These are phyloP conservation scores for Drosophila limbata DNA, from an alignment of 2,888 invertebrate genomes.

Conservation along the genomic window DNA sequence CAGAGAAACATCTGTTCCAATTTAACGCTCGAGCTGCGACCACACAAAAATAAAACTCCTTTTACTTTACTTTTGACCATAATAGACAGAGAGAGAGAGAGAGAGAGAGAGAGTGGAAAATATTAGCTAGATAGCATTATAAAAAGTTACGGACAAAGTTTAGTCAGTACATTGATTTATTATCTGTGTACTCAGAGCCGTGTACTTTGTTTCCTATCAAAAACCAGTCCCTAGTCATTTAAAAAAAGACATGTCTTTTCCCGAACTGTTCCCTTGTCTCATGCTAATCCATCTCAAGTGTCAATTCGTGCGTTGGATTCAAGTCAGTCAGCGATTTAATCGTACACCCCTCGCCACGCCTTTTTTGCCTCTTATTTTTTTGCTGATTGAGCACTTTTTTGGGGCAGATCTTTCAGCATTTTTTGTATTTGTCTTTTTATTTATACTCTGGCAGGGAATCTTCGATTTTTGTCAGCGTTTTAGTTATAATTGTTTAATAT, in stretches of 20 bases:
- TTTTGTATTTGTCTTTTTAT: slow-evolving; percentile 8
- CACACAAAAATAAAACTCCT: slow-evolving; percentile 18
- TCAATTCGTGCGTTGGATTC: slow-evolving; percentile 73
- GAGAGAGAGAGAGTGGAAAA: slow-evolving; percentile 4
- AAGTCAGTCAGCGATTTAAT: slow-evolving; percentile 71
- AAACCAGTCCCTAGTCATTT: slow-evolving; percentile 3
- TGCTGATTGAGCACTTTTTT: slow-evolving; percentile 75
- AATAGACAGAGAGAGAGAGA: neutral
- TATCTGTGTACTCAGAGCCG: neutral
- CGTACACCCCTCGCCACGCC: slow-evolving; percentile 12
- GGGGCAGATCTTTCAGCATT: slow-evolving; percentile 38
- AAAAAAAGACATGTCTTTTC: neutral
- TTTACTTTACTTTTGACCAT: slow-evolving; percentile 10
- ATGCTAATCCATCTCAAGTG: slow-evolving; percentile 78
- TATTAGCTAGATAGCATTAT: slow-evolving; percentile 21
- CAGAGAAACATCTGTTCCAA: slow-evolving; percentile 67
- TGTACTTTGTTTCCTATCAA: slow-evolving; percentile 1
- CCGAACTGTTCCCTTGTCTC: slow-evolving; percentile 37
- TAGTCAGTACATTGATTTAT: slow-evolving; percentile 39
- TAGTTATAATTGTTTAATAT: no score
- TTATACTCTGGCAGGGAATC: neutral
- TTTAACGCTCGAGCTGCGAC: slow-evolving; percentile 62
- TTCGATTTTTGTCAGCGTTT: neutral
- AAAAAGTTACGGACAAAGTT: slow-evolving; percentile 33
- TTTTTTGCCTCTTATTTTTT: no score